Evolutionary conservation across 2,888 invertebrate genomes (phyloP).

Genomic region (Callinectes sapidus): DNA sequence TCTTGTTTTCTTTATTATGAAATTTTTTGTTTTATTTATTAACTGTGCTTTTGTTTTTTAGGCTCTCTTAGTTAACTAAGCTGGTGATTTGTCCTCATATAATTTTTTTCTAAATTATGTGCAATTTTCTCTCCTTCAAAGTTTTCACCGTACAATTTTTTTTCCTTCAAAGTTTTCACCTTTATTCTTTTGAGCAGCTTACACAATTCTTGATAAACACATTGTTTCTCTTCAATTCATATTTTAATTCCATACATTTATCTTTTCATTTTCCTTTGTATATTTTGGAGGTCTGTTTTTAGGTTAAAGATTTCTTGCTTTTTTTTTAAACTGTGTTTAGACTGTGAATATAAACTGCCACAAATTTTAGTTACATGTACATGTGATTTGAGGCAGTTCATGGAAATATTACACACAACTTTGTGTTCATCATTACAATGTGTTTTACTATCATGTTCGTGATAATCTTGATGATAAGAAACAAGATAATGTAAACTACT

Average conservation of each 20-base stretch:
- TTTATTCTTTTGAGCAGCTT: not conserved
- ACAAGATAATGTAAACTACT: not conserved
- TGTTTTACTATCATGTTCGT: not conserved
- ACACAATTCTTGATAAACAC: not conserved
- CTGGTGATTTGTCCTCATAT: not conserved
- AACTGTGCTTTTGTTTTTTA: not conserved
- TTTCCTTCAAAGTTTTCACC: not conserved
- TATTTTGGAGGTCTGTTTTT: not conserved
- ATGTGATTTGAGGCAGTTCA: not conserved
- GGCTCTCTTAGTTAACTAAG: not conserved
- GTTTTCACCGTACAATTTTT: not conserved
- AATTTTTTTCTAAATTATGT: not conserved
- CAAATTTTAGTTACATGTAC: not conserved
- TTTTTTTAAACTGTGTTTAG: not conserved
- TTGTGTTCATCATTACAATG: not conserved
- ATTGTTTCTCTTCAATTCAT: not conserved
- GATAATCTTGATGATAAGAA: not conserved
- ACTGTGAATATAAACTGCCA: not conserved
- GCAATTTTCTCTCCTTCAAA: not conserved
- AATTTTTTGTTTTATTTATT: not conserved
- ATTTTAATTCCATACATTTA: not conserved
- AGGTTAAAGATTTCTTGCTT: not conserved
- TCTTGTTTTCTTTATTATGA: not conserved
- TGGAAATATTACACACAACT: not conserved
- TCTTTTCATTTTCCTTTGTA: too few species aligned